phyloP scores from a whole-genome alignment of 1,140 invertebrate species.

The Thaumetopoea pityocampa region DNA sequence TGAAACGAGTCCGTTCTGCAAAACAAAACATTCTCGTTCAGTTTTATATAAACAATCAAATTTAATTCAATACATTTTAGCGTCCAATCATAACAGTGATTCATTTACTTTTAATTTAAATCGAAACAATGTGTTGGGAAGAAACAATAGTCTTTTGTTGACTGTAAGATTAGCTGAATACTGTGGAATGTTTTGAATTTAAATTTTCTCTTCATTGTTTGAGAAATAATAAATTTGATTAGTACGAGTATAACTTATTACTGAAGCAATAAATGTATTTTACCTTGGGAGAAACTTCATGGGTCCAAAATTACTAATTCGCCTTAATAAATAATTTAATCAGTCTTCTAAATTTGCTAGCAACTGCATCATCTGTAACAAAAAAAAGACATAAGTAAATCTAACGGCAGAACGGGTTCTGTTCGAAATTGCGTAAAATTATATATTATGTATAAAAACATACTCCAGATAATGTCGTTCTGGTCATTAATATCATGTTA shows the following conservation, averaged over 20 bases:
- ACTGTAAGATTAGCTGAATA: constrained; percentile 70
- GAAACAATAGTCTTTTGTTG: constrained; percentile 72
- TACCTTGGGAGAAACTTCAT: constrained; percentile 43
- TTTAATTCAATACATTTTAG: constrained; percentile 66
- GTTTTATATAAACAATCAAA: constrained; percentile 67
- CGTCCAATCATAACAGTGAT: constrained; percentile 69
- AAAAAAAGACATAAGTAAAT: constrained; percentile 30
- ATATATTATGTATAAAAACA: constrained; percentile 19
- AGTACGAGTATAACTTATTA: no score
- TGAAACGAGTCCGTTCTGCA: constrained; percentile 58
- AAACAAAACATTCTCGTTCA: constrained; percentile 38
- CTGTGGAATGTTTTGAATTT: constrained; percentile 69
- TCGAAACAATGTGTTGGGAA: constrained; percentile 63
- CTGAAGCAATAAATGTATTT: no score
- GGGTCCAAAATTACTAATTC: constrained; percentile 46
- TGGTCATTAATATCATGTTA: constrained; percentile 42
- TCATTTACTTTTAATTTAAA: constrained; percentile 68
- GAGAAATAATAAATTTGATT: constrained; percentile 45
- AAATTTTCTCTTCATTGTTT: constrained; percentile 65
- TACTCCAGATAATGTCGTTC: constrained; percentile 32
- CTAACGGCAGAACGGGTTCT: constrained; percentile 18
- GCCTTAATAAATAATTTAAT: constrained; percentile 48
- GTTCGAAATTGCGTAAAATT: constrained; percentile 28
- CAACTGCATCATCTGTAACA: constrained; percentile 49
- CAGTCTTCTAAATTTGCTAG: constrained; percentile 59